Base-by-base conservation (phyloP, 1,140 invertebrate species). In the Halesus radiatus region DNA sequence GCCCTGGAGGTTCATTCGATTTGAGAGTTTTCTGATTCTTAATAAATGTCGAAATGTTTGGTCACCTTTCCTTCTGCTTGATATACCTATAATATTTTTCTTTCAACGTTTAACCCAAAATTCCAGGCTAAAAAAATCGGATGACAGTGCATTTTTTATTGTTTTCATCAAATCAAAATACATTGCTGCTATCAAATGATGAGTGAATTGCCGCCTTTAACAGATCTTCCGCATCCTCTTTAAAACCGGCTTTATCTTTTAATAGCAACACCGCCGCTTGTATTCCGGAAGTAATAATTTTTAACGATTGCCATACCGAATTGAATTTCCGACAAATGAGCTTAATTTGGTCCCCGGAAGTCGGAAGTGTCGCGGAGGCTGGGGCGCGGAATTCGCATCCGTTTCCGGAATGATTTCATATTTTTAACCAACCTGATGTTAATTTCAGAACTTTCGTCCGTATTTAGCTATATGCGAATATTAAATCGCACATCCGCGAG, bases 311-410 rank as follows among this genome's bases (percentile, higher is more conserved):
- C 66, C 37, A 45, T 70, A 20, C n/a, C n/a, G 37, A 70, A 70
- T 70, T 70, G 66, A 37, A 20, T 52, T 70, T 70, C 32, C 37
- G 66, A 70, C 66, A 70, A 70, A 70, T 52, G 66, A 52, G 66
- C 66, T 70, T 70, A 70, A 70, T 70, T 70, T 45, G 32, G 1
- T 16, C 29, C 66, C 66, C 66, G 37, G 37, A 45, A 13, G 37
- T 45, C 37, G 66, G 37, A 70, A 70, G 66, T 45, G 66, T 18
- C n/a, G 37, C 7, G 18, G 29, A 15, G 66, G 37, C 37, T 70
- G 66, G 8, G 66, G 66, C 18, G 66, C 13, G n/a, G 37, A 37
- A 70, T 70, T 70, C 66, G 22, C 66, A 70, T 70, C 66, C 66
- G 32, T 70, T 70, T 70, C 66, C 66, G 37, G 66, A 18, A 70